These are phyloP conservation scores for Pantherophis guttatus DNA, from an alignment of 2,113 vertebrate species.

Conservation along the genomic window DNA sequence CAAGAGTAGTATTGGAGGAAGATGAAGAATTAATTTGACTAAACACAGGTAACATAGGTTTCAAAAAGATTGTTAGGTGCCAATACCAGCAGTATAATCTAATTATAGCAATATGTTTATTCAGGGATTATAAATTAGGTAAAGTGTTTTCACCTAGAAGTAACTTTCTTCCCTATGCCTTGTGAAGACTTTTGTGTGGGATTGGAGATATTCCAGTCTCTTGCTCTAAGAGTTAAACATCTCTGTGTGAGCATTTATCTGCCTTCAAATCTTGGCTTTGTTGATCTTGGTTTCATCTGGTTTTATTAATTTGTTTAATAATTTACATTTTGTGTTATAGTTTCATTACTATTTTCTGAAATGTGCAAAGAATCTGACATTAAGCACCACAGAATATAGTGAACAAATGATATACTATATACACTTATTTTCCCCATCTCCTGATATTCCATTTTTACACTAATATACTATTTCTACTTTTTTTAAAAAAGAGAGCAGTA, in stretches of 20 bases:
- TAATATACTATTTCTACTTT: not conserved
- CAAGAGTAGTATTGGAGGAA: not conserved
- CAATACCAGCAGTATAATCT: not conserved
- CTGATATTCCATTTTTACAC: not conserved
- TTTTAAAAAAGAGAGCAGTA: not conserved
- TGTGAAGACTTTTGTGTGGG: not conserved
- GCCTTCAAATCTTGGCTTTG: not conserved
- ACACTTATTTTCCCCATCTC: not conserved
- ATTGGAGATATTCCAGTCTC: not conserved
- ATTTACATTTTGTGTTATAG: not conserved
- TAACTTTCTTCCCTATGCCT: not conserved
- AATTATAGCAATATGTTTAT: not conserved
- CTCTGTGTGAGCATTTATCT: not conserved
- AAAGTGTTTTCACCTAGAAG: no score
- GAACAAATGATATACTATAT: not conserved
- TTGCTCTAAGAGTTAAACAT: not conserved
- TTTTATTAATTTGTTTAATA: not conserved
- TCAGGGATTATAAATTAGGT: no score
- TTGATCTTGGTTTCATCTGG: not conserved
- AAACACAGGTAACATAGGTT: not conserved
- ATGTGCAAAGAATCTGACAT: not conserved
- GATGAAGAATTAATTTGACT: not conserved
- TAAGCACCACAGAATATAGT: not conserved
- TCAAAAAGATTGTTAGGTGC: not conserved
- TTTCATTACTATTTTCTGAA: not conserved